phyloP scores from a whole-genome alignment of 2,888 invertebrate species.

The Lysandra coridon region DNA sequence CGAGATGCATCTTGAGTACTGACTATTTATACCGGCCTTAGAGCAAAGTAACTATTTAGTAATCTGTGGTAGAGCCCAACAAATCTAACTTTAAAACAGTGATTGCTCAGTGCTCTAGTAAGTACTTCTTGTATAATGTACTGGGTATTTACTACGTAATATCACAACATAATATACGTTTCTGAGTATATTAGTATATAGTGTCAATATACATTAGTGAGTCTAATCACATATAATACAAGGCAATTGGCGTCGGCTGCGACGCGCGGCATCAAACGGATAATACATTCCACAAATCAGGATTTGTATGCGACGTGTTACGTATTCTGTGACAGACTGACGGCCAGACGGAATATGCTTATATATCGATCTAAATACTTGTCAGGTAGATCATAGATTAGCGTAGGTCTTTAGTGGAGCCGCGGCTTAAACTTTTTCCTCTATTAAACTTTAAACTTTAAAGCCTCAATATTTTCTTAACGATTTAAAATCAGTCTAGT shows the following conservation, averaged over 20 bases:
- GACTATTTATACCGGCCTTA: no score
- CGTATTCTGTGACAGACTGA: slow-evolving; percentile 45
- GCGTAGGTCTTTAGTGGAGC: neutral
- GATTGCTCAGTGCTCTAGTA: neutral
- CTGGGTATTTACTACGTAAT: neutral
- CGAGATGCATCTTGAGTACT: no score
- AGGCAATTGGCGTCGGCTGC: slow-evolving; percentile 38
- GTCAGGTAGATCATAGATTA: neutral
- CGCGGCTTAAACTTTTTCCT: neutral
- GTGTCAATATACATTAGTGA: neutral
- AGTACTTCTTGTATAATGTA: no score
- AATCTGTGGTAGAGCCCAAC: no score
- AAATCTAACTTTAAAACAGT: neutral
- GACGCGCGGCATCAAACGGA: slow-evolving; percentile 46
- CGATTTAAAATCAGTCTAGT: no score
- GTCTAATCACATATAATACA: slow-evolving; percentile 37
- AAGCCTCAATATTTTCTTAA: neutral
- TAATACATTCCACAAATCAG: slow-evolving; percentile 66
- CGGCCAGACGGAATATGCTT: slow-evolving; percentile 6
- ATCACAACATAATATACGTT: neutral
- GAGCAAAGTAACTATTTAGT: no score
- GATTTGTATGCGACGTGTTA: slow-evolving; percentile 47
- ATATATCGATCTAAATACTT: slow-evolving; percentile 8
- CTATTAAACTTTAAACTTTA: neutral
- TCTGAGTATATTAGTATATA: neutral